Conservation (phyloP, 2,888 invertebrate species). For the Catocala sponsa region DNA sequence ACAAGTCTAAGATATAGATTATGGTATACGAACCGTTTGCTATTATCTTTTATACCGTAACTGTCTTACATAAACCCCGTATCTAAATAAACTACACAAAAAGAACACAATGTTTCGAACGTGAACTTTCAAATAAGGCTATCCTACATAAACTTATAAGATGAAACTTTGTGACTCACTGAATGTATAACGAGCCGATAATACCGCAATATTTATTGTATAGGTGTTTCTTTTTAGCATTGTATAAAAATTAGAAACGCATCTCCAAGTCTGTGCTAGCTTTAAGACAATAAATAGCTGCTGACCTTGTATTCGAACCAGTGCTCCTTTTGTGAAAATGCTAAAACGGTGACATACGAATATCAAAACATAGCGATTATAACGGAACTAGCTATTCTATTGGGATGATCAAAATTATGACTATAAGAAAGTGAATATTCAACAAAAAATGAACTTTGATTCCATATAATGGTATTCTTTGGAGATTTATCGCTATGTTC, state of each 20-base stretch:
- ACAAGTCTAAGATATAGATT: slow-evolving; percentile 68
- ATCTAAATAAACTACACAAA: slow-evolving; percentile 55
- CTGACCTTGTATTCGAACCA: slow-evolving; percentile 57
- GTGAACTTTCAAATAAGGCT: slow-evolving; percentile 54
- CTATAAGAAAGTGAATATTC: slow-evolving; percentile 23
- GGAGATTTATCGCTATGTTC: slow-evolving; percentile 11
- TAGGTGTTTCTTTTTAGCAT: slow-evolving; percentile 20
- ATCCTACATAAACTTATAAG: slow-evolving; percentile 34
- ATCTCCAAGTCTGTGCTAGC: slow-evolving; percentile 24
- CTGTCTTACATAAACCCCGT: slow-evolving; percentile 58
- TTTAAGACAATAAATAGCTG: slow-evolving; percentile 52
- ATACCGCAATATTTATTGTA: slow-evolving; percentile 25
- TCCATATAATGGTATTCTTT: slow-evolving; percentile 6
- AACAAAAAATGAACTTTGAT: slow-evolving; percentile 17
- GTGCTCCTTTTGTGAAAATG: slow-evolving; percentile 52
- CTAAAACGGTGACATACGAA: slow-evolving; percentile 54
- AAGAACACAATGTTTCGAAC: slow-evolving; percentile 54
- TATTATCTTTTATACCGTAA: slow-evolving; percentile 58
- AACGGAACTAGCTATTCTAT: slow-evolving; percentile 54
- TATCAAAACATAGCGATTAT: slow-evolving; percentile 55
- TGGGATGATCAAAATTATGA: slow-evolving; percentile 46
- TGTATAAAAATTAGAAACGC: slow-evolving; percentile 42
- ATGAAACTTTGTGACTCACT: slow-evolving; percentile 31
- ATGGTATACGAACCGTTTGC: slow-evolving; percentile 61
- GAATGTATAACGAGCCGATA: slow-evolving; percentile 35